Percentiles rank a stretch among this genome's conserved stretches.
phyloP scores from a whole-genome alignment of 2,888 invertebrate species.

The Eupelmus urozonus region DNA sequence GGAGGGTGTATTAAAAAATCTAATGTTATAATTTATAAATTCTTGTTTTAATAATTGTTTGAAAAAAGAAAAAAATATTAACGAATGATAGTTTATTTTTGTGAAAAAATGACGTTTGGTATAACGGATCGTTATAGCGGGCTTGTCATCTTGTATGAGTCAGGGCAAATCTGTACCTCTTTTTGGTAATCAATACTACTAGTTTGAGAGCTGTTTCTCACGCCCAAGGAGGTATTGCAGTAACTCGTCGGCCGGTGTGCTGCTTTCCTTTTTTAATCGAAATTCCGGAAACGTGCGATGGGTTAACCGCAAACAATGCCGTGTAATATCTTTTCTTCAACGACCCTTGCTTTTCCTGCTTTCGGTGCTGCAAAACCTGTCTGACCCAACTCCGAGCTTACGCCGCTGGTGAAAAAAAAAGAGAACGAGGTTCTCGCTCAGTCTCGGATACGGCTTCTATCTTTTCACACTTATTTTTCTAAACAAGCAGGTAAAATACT shows the following conservation, averaged over 20 bases:
- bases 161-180: too few species aligned
- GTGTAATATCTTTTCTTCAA: conserved; percentile 55
- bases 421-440: not conserved
- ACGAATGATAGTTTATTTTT: too few species aligned
- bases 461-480: conserved; percentile 48
- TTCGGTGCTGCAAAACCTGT: conserved; percentile 57
- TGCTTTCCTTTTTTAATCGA: conserved; percentile 64
- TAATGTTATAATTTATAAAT: too few species aligned
- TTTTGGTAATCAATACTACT: conserved; percentile 38
- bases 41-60: too few species aligned
- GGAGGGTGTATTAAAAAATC: too few species aligned
- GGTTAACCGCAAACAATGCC: conserved; percentile 75
- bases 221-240: conserved; percentile 66
- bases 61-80: too few species aligned
- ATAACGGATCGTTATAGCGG: too few species aligned
- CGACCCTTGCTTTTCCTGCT: conserved; percentile 57
- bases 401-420: conserved; percentile 19
- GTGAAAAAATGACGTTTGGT: too few species aligned
- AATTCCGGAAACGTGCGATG: conserved; percentile 66
- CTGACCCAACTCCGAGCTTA: conserved; percentile 61
- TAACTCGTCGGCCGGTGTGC: conserved; percentile 64
- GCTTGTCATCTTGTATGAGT: too few species aligned
- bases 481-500: conserved; percentile 59
- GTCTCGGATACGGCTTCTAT: conserved; percentile 12
- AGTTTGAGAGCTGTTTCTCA: conserved; percentile 70